These are phyloP conservation scores for Coleophora flavipennella DNA, from an alignment of 2,888 invertebrate genomes.

Conservation along the genomic window DNA sequence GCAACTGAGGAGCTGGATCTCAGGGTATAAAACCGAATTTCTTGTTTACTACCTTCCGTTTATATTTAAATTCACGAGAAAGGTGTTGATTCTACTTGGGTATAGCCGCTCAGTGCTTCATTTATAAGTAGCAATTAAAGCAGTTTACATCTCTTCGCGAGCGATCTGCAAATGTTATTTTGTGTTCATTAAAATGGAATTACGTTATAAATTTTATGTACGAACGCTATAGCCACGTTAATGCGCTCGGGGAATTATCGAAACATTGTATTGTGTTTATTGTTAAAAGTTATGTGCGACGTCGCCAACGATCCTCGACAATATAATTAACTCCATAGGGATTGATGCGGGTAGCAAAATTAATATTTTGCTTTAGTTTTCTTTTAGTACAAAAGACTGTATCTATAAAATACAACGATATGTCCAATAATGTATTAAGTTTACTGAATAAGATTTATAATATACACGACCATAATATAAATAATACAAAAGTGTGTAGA, in stretches of 20 bases:
- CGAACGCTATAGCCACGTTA: slow-evolving; percentile 43
- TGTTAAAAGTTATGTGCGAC: slow-evolving; percentile 10
- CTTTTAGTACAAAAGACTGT: no score
- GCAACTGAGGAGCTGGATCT: slow-evolving; percentile 2
- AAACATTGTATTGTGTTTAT: slow-evolving; percentile 39
- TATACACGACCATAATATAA: no score
- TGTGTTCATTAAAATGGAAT: slow-evolving; percentile 58
- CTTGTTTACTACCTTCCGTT: slow-evolving; percentile 29
- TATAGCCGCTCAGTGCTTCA: slow-evolving; percentile 34
- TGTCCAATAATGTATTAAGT: no score
- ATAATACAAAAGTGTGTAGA: no score
- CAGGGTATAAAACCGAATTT: slow-evolving; percentile 20
- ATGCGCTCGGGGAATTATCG: slow-evolving; percentile 39
- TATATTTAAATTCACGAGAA: slow-evolving; percentile 32
- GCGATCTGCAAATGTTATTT: slow-evolving; percentile 63
- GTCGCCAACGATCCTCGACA: not conserved
- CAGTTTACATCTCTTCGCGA: slow-evolving; percentile 56
- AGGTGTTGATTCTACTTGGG: slow-evolving; percentile 53
- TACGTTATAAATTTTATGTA: slow-evolving; percentile 58
- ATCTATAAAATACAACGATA: no score
- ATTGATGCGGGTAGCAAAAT: no score
- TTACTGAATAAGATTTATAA: no score
- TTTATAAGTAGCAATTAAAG: slow-evolving; percentile 51
- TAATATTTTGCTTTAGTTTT: no score
- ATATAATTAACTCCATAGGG: no score